A percentile compares a stretch with the other conserved stretches of the same genome.
These are phyloP conservation scores for Urophycis tenuis DNA, from an alignment of 2,797 vertebrate species.

Conservation along the genomic window DNA sequence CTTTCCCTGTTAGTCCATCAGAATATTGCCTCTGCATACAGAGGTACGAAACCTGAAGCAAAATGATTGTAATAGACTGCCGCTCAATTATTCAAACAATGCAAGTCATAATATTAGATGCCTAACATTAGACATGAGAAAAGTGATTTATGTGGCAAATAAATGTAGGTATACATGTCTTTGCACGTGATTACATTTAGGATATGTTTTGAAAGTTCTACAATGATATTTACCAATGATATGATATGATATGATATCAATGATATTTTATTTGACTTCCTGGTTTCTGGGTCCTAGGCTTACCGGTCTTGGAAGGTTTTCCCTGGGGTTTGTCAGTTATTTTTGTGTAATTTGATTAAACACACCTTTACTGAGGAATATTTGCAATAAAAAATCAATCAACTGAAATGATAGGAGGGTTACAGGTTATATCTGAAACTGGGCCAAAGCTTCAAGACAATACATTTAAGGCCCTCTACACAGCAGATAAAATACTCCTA, in stretches of 20 bases:
- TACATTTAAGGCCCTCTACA: background rate
- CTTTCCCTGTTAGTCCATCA: no score
- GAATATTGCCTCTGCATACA: no score
- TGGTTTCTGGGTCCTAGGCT: no score
- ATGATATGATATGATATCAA: no score
- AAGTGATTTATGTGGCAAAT: no score
- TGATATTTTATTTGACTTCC: background rate
- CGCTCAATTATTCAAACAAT: background rate
- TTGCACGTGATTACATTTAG: background rate
- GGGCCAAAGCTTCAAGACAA: background rate
- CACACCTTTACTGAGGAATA: background rate
- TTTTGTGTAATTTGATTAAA: background rate
- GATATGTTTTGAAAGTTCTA: background rate
- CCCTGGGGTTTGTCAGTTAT: background rate
- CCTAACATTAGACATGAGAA: background rate
- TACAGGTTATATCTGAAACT: background rate
- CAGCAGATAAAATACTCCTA: background rate
- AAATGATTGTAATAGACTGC: no score
- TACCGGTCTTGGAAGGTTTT: background rate
- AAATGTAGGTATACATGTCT: background rate
- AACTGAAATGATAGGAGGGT: background rate
- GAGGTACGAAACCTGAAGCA: background rate
- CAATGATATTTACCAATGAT: no score
- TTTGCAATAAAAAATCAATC: background rate
- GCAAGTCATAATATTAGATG: background rate